Evolutionary conservation across 2,888 invertebrate species (phyloP).

Genomic region (Protodeltote pygarga): DNA sequence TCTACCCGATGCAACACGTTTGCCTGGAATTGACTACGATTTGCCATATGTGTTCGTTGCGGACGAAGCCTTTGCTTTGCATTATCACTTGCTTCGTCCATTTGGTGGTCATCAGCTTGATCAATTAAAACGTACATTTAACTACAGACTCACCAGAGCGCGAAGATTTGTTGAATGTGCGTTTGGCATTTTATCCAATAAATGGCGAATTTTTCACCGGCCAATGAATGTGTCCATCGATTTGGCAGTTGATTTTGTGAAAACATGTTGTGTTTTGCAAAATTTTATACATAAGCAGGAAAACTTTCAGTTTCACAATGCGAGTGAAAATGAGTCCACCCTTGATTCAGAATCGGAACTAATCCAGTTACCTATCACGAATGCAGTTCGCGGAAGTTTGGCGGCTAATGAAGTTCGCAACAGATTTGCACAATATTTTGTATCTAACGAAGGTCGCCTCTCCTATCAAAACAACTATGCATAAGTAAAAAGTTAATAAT

Average conservation of each 20-base stretch:
- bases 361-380: conserved; percentile 36
- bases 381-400: conserved; percentile 41
- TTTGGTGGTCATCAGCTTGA: conserved; percentile 27
- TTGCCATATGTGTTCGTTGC: conserved; percentile 31
- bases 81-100: conserved; percentile 24
- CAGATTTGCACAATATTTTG: conserved; percentile 41
- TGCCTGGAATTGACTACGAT: conserved; percentile 24
- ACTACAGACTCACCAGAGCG: conserved; percentile 25
- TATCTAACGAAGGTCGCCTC: conserved; percentile 38
- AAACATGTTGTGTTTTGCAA: conserved; percentile 29
- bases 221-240: conserved; percentile 32
- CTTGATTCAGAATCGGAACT: conserved; percentile 39
- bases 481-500: conserved; percentile 30
- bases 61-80: conserved; percentile 33
- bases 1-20: no score
- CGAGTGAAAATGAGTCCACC: conserved; percentile 37
- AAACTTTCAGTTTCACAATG: conserved; percentile 32
- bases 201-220: conserved; percentile 41
- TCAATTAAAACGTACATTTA: conserved; percentile 27
- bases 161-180: conserved; percentile 27
- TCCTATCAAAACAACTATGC: conserved; percentile 39
- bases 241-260: conserved; percentile 27
- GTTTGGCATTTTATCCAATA: conserved; percentile 37
- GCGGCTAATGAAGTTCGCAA: conserved; percentile 39
- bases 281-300: conserved; percentile 23